Percentiles rank a stretch among this genome's conserved stretches.
Evolutionary conservation across 2,113 vertebrate genomes (phyloP).

Genomic region (Arizona elegans): DNA sequence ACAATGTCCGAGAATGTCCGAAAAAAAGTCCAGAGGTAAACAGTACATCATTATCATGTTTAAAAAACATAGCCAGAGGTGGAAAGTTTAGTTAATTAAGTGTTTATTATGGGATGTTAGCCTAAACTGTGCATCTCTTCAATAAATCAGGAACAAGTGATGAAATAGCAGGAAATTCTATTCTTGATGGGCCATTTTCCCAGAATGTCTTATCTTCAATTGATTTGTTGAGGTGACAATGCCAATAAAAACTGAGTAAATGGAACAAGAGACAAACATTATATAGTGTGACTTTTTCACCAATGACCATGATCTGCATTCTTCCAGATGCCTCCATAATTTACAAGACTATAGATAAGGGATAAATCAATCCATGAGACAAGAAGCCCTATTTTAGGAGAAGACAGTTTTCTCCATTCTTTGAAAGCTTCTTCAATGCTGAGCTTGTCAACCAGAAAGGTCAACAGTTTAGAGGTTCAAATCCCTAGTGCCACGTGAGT

Average conservation of each 20-base stretch:
- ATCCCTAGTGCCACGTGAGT: too few relatives aligned
- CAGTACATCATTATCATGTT: neutral
- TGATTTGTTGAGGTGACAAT: slow-evolving; percentile 70
- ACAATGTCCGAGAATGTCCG: neutral
- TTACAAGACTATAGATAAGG: neutral
- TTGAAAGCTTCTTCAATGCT: neutral
- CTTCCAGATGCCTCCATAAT: neutral
- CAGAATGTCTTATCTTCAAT: slow-evolving; percentile 52
- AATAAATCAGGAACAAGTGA: neutral
- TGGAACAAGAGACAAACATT: neutral
- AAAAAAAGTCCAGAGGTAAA: neutral
- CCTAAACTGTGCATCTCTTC: neutral
- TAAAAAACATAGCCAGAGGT: neutral
- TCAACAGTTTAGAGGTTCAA: too few relatives aligned
- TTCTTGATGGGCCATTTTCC: slow-evolving; percentile 50
- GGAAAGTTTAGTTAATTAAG: neutral
- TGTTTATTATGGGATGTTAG: neutral
- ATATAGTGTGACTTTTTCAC: neutral
- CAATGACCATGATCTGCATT: neutral
- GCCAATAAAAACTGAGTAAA: slow-evolving; percentile 39
- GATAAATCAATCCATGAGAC: neutral
- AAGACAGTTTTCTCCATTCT: neutral
- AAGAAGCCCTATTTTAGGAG: neutral
- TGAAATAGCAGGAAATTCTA: slow-evolving; percentile 3
- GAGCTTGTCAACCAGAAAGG: too few relatives aligned